These are phyloP conservation scores for Haemorhous mexicanus DNA, from an alignment of 2,113 vertebrate genomes.

Conservation along the genomic window DNA sequence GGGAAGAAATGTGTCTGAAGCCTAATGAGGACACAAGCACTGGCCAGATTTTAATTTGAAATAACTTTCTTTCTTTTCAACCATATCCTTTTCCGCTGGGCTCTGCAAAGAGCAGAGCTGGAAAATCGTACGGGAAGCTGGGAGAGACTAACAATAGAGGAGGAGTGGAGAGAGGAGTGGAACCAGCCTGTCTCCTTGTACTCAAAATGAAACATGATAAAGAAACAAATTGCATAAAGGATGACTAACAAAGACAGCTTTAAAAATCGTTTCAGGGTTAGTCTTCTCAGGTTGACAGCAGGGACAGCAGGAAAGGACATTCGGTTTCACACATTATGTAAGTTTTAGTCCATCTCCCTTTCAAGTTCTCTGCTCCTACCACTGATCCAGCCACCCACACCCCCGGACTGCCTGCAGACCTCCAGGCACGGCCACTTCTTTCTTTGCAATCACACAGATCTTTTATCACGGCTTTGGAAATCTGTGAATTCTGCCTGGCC, in stretches of 20 bases:
- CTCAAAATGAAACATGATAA: slow-evolving; percentile 3
- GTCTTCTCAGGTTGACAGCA: neutral
- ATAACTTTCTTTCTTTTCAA: slow-evolving; percentile 8
- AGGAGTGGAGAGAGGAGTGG: neutral
- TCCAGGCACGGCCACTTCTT: neutral
- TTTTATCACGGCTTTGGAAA: neutral
- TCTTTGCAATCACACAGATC: neutral
- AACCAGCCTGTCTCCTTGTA: neutral
- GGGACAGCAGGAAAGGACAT: neutral
- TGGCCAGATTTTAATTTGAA: slow-evolving; percentile 19
- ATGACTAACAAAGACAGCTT: slow-evolving; percentile 32
- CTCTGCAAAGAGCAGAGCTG: slow-evolving; percentile 19
- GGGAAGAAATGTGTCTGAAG: neutral
- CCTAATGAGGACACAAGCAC: neutral
- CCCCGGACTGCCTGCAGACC: neutral
- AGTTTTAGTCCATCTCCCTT: slow-evolving; percentile 7
- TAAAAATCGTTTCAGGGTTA: neutral
- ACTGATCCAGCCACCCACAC: neutral
- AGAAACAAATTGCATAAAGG: slow-evolving; percentile 29
- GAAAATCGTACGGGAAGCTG: slow-evolving; percentile 5
- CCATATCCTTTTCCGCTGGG: slow-evolving; percentile 15
- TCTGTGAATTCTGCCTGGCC: rapidly evolving
- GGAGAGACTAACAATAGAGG: slow-evolving; percentile 26
- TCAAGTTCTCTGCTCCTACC: neutral
- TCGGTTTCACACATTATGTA: neutral